Evolutionary conservation across 2,797 vertebrate species (phyloP), one percentile per base, ranked within the genome.

Genomic region (Uromys caudimaculatus): DNA sequence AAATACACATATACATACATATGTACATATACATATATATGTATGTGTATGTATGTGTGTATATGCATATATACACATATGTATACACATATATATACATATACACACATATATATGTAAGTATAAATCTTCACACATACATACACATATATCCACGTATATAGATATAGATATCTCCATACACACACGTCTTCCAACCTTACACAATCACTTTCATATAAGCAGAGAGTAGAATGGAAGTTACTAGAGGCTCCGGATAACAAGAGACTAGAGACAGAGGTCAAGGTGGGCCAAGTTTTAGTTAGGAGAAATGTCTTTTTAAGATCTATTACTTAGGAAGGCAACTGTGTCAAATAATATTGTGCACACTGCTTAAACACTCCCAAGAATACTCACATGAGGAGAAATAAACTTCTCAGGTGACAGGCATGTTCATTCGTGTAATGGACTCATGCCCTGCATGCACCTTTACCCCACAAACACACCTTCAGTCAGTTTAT

Each of bases 11-110:
- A 27, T 32, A 9, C 5, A 44, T 38, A 71, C 38, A 38, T 11
- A 75, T 13, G 27, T 24, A 44, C 13, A 38, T 32, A 10, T 3
- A 27, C 35, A 7, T 77, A 47, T 47, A 8, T 38, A 10, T 67
- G 1, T 29, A 0, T n/a, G 11, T n/a, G 14, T 6, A 17, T 35
- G 17, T 4, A 44, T 13, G 6, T 10, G 10, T 21, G 23, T 21
- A 9, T 4, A 27, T 0, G n/a, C n/a, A 76, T 2, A 76, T 7
- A 47, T 7, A 47, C 7, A 35, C 11, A 6, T 3, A 35, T 73
- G 19, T 73, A 35, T 21, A 56, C 3, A 54, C 38, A 44, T 27
- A 12, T 35, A 58, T 24, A 35, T 6, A 44, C 47, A 24, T 29
- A 11, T 3, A 47, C 27, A 76, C 12, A 76, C 3, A 44, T 13